phyloP scores from a whole-genome alignment of 2,113 vertebrate genomes.

The Gallinago media region DNA sequence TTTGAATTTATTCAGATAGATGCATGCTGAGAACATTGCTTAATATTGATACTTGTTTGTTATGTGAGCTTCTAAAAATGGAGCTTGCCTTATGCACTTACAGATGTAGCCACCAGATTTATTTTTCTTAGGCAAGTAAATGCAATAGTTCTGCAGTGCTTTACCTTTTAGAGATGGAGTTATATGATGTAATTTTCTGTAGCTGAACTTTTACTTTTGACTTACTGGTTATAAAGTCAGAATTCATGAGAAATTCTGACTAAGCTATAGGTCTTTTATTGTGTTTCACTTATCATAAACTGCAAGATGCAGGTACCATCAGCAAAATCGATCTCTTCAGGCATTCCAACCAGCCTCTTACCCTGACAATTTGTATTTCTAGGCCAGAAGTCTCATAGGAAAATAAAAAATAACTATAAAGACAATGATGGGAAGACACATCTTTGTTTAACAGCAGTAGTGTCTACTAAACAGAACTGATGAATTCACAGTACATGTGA shows the following conservation, averaged over 20 bases:
- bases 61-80: not conserved
- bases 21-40: not conserved
- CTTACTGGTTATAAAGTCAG: not conserved
- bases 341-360: not conserved
- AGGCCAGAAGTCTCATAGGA: not conserved
- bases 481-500: not conserved
- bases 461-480: not conserved
- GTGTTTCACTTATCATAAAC: not conserved
- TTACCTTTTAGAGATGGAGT: not conserved
- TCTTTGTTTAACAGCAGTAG: not conserved
- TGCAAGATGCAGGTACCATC: not conserved
- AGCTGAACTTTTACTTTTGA: not conserved
- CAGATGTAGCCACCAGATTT: not conserved
- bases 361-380: not conserved
- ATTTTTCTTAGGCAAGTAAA: not conserved
- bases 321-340: not conserved
- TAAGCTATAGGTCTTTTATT: not conserved
- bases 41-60: not conserved
- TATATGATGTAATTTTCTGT: not conserved
- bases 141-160: not conserved
- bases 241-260: not conserved
- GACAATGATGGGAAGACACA: not conserved
- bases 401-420: not conserved
- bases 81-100: not conserved
- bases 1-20: not conserved